phyloP scores from a whole-genome alignment of 2,113 vertebrate genomes.

The Hylia prasina region DNA sequence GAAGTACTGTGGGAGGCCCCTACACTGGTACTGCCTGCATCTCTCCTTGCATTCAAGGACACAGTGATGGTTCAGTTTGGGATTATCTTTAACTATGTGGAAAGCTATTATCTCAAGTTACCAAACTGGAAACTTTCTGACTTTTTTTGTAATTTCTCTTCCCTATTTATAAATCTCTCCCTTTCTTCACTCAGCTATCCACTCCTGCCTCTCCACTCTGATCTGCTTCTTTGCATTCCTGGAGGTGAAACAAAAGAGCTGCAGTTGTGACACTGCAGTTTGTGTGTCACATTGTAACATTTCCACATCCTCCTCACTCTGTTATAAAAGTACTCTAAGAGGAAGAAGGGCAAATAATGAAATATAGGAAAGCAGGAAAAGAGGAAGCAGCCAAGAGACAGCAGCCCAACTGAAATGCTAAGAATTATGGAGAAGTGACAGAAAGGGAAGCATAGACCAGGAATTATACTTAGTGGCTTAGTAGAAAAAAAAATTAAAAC shows the following conservation, averaged over 20 bases:
- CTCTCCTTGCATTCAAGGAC: neutral
- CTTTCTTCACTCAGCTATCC: neutral
- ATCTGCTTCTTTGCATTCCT: neutral
- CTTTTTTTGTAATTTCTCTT: neutral
- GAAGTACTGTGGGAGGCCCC: neutral
- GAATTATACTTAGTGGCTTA: slow-evolving; percentile 74
- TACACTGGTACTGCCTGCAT: neutral
- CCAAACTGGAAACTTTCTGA: neutral
- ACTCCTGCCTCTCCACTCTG: neutral
- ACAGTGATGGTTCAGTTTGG: neutral
- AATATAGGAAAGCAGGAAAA: slow-evolving; percentile 95
- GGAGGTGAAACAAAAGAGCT: slow-evolving; percentile 29
- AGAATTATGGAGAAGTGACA: slow-evolving; percentile 97
- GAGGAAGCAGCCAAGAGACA: slow-evolving; percentile 83
- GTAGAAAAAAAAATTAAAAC: neutral
- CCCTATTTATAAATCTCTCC: neutral
- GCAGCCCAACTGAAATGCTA: slow-evolving; percentile 86
- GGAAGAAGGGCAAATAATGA: slow-evolving; percentile 91
- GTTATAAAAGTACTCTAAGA: slow-evolving; percentile 78
- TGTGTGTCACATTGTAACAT: slow-evolving; percentile 80
- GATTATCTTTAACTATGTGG: neutral
- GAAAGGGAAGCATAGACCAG: slow-evolving; percentile 90
- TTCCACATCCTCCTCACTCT: slow-evolving; percentile 87
- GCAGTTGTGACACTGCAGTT: slow-evolving; percentile 70
- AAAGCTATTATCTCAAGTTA: neutral